Evolutionary conservation across 1,140 invertebrate genomes (phyloP).

Genomic region (Pemphigus obesinymphae): DNA sequence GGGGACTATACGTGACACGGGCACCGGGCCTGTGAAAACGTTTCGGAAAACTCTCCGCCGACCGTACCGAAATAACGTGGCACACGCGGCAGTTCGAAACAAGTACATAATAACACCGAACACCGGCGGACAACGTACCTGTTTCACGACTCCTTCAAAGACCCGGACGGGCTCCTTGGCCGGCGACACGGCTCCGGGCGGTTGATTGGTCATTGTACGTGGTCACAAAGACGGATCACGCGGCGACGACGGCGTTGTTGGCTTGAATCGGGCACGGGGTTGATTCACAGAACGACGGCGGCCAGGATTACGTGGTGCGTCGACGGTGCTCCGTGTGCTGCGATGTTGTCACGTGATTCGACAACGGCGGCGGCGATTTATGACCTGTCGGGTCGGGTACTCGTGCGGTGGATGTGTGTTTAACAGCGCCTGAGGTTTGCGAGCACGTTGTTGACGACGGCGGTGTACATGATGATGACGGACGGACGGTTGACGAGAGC

Average conservation of each 20-base stretch:
- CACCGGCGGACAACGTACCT: not conserved
- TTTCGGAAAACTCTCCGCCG: too few relatives aligned
- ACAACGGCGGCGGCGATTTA: not conserved
- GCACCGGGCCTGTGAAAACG: too few relatives aligned
- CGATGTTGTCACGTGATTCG: constrained; percentile 15
- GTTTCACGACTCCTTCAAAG: constrained; percentile 30
- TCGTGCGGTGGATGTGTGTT: not conserved
- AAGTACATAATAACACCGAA: too few relatives aligned
- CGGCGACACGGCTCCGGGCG: constrained; percentile 15
- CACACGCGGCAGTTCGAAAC: not conserved
- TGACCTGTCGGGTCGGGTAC: not conserved
- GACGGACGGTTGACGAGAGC: not conserved
- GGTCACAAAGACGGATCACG: not conserved
- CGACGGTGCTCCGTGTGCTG: not conserved
- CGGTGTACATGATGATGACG: not conserved
- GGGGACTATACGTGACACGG: too few relatives aligned
- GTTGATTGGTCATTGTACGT: constrained; percentile 25
- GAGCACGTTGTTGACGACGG: constrained; percentile 6
- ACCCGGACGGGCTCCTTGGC: constrained; percentile 28
- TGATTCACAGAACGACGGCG: not conserved
- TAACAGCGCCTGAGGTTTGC: not conserved
- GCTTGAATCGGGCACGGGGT: not conserved
- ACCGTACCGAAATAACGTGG: not conserved
- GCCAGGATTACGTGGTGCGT: constrained; percentile 23
- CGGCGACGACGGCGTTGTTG: too few relatives aligned